These are phyloP conservation scores for Hydrophis major DNA, from an alignment of 2,797 vertebrate genomes.

Conservation along the genomic window DNA sequence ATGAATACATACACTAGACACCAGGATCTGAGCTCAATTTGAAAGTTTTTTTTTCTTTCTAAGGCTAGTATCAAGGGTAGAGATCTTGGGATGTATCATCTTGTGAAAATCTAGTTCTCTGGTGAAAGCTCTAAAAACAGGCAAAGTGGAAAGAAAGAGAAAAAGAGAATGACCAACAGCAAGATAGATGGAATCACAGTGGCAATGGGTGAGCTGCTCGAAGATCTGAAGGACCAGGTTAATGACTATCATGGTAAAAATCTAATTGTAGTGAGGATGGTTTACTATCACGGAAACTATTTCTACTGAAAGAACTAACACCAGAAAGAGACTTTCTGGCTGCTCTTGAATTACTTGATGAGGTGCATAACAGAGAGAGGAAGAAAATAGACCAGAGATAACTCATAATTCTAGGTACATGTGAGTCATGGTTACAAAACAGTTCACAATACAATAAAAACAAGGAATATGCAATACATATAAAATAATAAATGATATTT, in stretches of 20 bases:
- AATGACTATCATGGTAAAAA: background rate
- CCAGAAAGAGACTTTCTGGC: background rate
- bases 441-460: background rate
- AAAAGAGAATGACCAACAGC: background rate
- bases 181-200: background rate
- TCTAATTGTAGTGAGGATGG: background rate
- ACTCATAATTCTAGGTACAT: background rate
- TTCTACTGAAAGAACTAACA: background rate
- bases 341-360: background rate
- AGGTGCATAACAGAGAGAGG: background rate
- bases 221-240: background rate
- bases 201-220: background rate
- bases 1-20: background rate
- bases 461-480: background rate
- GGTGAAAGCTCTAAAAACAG: background rate
- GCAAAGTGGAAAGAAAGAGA: background rate
- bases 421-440: background rate
- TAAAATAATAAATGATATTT: conserved; percentile 4
- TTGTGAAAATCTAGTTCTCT: background rate
- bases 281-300: background rate
- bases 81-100: background rate
- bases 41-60: background rate
- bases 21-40: background rate
- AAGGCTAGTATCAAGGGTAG: background rate
- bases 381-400: background rate